A percentile compares a stretch with the other conserved stretches of the same genome.
Evolutionary conservation across 1,140 invertebrate species (phyloP).

Genomic region (Drosophila hydei): DNA sequence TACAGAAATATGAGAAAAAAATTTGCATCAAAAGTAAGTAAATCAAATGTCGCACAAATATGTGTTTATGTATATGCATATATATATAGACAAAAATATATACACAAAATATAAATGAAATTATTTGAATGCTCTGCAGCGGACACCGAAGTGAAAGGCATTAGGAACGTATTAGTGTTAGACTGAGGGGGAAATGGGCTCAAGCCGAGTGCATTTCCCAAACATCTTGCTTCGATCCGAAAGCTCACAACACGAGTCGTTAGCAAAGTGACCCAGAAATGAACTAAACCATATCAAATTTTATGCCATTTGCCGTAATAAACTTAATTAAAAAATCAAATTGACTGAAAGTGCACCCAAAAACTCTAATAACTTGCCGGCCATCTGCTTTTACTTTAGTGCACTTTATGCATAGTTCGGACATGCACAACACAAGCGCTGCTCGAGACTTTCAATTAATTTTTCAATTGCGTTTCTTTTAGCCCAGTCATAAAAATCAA

Average conservation of each 20-base stretch:
- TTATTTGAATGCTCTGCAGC: slow-evolving; percentile 21
- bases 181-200: slow-evolving; percentile 2
- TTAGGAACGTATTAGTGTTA: slow-evolving; percentile 67
- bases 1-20: slow-evolving; percentile 53
- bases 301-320: slow-evolving; percentile 72
- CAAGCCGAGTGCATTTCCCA: slow-evolving; percentile 11
- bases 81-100: slow-evolving; percentile 29
- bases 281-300: slow-evolving; percentile 71
- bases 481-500: slow-evolving; percentile 49
- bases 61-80: no score
- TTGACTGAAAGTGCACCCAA: slow-evolving; percentile 39
- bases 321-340: slow-evolving; percentile 73
- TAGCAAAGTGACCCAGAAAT: slow-evolving; percentile 74
- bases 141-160: slow-evolving; percentile 47
- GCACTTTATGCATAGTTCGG: slow-evolving; percentile 8
- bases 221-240: slow-evolving; percentile 38
- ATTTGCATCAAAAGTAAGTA: slow-evolving; percentile 62
- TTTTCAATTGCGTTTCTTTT: slow-evolving; percentile 40
- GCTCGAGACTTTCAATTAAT: slow-evolving; percentile 57
- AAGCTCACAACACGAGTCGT: slow-evolving; percentile 53
- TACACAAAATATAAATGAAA: slow-evolving; percentile 11
- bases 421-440: slow-evolving; percentile 17
- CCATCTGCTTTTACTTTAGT: slow-evolving; percentile 12
- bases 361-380: slow-evolving; percentile 2
- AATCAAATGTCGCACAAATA: slow-evolving; percentile 18